These are phyloP conservation scores for Motacilla alba DNA, from an alignment of 2,113 vertebrate genomes.

Conservation along the genomic window DNA sequence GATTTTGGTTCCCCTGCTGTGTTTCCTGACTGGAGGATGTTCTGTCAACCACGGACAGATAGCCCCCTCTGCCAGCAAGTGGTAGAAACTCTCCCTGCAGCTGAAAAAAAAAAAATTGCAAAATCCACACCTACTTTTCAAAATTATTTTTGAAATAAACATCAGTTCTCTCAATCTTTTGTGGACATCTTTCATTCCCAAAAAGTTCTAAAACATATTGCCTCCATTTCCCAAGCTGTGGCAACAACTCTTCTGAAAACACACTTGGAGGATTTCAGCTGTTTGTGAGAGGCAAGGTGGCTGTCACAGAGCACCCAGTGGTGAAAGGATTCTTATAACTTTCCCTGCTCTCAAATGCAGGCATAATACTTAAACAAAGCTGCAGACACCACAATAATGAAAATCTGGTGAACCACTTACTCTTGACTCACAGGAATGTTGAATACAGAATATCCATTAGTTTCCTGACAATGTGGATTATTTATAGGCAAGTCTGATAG, in stretches of 20 bases:
- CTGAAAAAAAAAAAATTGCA: neutral
- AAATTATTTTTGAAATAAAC: neutral
- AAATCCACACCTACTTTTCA: neutral
- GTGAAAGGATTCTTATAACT: neutral
- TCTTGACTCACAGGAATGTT: conserved; percentile 5
- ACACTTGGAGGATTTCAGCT: neutral
- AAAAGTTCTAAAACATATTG: neutral
- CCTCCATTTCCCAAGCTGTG: neutral
- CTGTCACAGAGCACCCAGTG: neutral
- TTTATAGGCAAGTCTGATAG: conserved; percentile 39
- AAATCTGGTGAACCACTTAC: conserved; percentile 43
- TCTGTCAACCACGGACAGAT: neutral
- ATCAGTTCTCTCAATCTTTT: neutral
- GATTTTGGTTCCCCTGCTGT: neutral
- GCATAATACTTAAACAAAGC: conserved; percentile 18
- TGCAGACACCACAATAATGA: conserved; percentile 26
- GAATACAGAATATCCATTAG: conserved; percentile 42
- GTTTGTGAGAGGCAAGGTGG: neutral
- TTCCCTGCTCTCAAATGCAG: neutral
- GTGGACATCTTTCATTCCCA: neutral
- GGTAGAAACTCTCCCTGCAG: neutral
- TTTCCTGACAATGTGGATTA: conserved; percentile 43
- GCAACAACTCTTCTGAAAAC: neutral
- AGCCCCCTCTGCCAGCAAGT: conserved; percentile 59
- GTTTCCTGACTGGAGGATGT: neutral